A percentile compares a stretch with the other conserved stretches of the same genome.
These are phyloP conservation scores for Danio aesculapii DNA, from an alignment of 2,797 vertebrate genomes.

Conservation along the genomic window DNA sequence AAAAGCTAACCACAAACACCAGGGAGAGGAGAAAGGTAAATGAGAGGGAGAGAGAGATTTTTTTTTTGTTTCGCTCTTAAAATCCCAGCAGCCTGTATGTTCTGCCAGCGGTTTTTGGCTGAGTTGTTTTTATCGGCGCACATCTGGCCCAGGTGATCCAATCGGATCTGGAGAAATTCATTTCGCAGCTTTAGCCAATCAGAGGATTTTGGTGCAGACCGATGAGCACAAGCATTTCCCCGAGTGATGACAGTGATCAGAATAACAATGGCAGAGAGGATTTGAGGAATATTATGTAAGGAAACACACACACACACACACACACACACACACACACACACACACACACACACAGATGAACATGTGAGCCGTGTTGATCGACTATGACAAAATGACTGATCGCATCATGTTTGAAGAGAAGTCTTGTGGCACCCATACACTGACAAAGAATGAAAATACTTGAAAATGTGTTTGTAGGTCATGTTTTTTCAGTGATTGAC, in stretches of 20 bases:
- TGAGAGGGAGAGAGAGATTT: constrained; percentile 4
- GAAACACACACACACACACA: not conserved
- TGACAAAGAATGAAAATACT: not conserved
- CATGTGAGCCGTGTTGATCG: constrained; percentile 10
- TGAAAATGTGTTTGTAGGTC: not conserved
- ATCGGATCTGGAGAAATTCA: constrained; percentile 47
- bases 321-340: constrained; percentile 25
- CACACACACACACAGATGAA: constrained; percentile 27
- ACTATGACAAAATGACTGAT: constrained; percentile 37
- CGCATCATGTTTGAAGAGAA: constrained; percentile 23
- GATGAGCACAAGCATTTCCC: constrained; percentile 28
- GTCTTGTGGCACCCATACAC: constrained; percentile 6
- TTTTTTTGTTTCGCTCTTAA: constrained; percentile 40
- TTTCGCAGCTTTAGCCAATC: constrained; percentile 47
- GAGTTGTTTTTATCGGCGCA: constrained; percentile 53
- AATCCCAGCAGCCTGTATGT: constrained; percentile 31
- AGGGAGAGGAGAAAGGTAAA: constrained; percentile 52
- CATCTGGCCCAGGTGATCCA: constrained; percentile 49
- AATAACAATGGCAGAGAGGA: constrained; percentile 43
- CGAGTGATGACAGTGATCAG: constrained; percentile 39
- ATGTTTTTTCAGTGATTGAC: not conserved
- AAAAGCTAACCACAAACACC: constrained; percentile 60
- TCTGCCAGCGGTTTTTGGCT: constrained; percentile 44
- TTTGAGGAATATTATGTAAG: constrained; percentile 39
- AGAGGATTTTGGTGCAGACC: constrained; percentile 37